phyloP scores from a whole-genome alignment of 2,888 invertebrate species.

The Sturmia bella region DNA sequence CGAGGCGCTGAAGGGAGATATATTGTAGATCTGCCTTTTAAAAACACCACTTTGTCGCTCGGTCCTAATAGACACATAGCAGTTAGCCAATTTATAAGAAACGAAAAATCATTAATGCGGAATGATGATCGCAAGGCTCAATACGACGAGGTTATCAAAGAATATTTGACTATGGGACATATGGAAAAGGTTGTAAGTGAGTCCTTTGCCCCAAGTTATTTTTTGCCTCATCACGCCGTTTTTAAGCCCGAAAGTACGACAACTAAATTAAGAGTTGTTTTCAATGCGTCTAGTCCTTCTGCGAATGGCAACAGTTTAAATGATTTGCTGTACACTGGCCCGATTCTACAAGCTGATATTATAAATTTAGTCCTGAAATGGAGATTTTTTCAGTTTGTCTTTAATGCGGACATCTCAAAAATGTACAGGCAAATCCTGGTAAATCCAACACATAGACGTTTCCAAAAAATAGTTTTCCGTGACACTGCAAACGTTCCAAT shows the following conservation, averaged over 20 bases:
- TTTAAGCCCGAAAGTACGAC: background rate
- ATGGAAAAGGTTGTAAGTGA: background rate
- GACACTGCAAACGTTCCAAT: no score
- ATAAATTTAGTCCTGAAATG: background rate
- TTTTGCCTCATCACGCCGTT: slow-evolving; percentile 4
- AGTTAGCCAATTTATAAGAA: background rate
- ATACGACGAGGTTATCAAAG: slow-evolving; percentile 4
- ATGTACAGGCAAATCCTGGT: no score
- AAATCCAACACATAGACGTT: no score
- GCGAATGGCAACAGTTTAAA: slow-evolving; percentile 1
- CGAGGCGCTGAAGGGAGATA: background rate
- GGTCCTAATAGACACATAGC: background rate
- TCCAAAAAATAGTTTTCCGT: no score
- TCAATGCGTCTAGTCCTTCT: background rate
- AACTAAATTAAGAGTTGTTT: background rate
- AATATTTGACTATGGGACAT: background rate
- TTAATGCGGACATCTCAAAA: background rate
- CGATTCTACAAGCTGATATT: slow-evolving; percentile 1
- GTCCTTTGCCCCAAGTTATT: background rate
- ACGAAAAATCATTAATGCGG: background rate
- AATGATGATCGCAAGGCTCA: background rate
- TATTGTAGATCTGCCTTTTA: background rate
- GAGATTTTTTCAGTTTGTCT: slow-evolving; percentile 12
- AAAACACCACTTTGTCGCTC: background rate
- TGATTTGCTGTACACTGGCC: slow-evolving; percentile 5